Evolutionary conservation across 1,140 invertebrate genomes (phyloP).

Genomic region (Bombus consobrinus): DNA sequence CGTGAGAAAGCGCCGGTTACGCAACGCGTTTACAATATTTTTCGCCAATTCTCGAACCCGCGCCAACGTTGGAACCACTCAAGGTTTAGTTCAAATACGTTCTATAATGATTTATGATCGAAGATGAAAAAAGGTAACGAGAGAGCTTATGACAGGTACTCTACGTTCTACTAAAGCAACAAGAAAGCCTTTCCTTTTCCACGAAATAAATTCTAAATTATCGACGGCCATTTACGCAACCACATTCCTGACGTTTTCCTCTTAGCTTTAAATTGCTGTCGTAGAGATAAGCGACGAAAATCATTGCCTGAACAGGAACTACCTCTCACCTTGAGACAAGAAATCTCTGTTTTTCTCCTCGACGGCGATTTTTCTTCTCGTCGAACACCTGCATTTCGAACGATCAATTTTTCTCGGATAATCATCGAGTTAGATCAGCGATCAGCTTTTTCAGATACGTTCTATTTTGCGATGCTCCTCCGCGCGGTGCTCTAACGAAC

Average conservation of each 20-base stretch:
- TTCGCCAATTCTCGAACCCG: background rate
- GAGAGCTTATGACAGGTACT: background rate
- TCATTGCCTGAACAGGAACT: conserved; percentile 14
- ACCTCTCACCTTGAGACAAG: background rate
- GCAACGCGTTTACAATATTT: conserved; percentile 9
- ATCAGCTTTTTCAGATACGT: conserved; percentile 18
- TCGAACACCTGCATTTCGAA: conserved; percentile 16
- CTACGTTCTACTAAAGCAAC: background rate
- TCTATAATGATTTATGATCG: background rate
- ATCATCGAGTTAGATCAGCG: conserved; percentile 1
- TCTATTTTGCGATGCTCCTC: conserved; percentile 9
- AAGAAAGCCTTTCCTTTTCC: background rate
- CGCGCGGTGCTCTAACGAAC: conserved; percentile 14
- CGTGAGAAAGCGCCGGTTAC: conserved; percentile 12
- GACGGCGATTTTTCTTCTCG: background rate
- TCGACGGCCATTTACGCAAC: background rate
- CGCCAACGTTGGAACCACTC: background rate
- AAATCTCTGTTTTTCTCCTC: background rate
- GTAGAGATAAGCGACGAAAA: conserved; percentile 2
- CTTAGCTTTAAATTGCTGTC: background rate
- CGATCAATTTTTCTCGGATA: conserved; percentile 9
- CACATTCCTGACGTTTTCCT: background rate
- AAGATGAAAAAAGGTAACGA: background rate
- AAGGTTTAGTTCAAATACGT: conserved; percentile 4
- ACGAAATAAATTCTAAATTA: background rate